Percentiles rank a stretch among this genome's conserved stretches.
Evolutionary conservation across 1,140 invertebrate species (phyloP).

Genomic region (Drosophila eugracilis): DNA sequence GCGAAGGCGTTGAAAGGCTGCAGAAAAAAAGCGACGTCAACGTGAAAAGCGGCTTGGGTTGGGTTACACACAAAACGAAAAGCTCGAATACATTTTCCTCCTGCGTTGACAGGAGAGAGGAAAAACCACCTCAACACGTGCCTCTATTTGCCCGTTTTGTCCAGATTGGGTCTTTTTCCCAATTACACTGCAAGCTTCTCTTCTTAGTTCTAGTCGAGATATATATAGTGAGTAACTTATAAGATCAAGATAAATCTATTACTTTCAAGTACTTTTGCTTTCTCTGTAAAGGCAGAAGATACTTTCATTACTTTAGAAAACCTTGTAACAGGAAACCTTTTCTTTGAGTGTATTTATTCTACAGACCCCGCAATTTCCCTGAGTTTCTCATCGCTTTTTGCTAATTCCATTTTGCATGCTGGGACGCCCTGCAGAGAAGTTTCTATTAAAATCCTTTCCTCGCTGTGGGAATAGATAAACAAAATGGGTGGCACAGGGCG

Average conservation of each 20-base stretch:
- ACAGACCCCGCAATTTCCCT: not conserved
- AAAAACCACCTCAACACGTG: conserved; percentile 29
- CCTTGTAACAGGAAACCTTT: too few species aligned
- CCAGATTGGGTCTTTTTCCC: conserved; percentile 20
- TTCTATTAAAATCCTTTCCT: conserved; percentile 52
- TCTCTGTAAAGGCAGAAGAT: too few species aligned
- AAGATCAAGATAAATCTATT: too few species aligned
- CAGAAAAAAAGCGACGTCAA: conserved; percentile 24
- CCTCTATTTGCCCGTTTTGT: conserved; percentile 46
- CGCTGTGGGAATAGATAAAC: conserved; percentile 35
- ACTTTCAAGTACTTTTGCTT: not conserved
- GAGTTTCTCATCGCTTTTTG: conserved; percentile 34
- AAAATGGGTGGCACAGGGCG: not conserved
- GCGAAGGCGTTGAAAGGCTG: conserved; percentile 61
- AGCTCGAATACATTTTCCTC: conserved; percentile 12
- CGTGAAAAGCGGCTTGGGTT: conserved; percentile 26
- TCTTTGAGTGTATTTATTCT: not conserved
- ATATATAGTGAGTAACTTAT: not conserved
- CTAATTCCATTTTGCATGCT: conserved; percentile 53
- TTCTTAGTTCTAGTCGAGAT: not conserved
- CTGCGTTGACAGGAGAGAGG: conserved; percentile 20
- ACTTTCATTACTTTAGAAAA: not conserved
- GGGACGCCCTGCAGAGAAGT: conserved; percentile 40
- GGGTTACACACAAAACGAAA: conserved; percentile 12
- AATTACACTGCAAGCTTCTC: conserved; percentile 28